Conservation (phyloP, 2,888 invertebrate genomes). For the Acholoe squamosa region DNA sequence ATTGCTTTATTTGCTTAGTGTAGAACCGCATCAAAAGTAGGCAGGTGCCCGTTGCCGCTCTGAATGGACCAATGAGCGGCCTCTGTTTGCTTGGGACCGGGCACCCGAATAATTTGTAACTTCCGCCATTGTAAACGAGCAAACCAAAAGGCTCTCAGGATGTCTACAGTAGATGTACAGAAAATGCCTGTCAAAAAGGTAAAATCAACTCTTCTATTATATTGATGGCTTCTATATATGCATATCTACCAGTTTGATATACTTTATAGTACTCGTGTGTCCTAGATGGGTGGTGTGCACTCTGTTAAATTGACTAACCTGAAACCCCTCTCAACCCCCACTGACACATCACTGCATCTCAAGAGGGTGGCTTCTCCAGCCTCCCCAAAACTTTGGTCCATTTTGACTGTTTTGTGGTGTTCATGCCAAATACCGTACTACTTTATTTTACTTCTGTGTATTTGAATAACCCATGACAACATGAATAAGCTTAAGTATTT, state of each 20-base stretch:
- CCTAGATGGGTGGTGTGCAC: too few relatives aligned
- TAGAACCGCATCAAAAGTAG: conserved; percentile 34
- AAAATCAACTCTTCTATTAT: conserved; percentile 23
- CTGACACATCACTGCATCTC: too few relatives aligned
- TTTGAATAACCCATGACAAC: too few relatives aligned
- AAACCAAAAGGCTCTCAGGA: conserved; percentile 48
- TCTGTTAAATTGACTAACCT: too few relatives aligned
- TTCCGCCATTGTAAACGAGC: conserved; percentile 63
- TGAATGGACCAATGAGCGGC: background rate
- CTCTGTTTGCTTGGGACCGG: background rate
- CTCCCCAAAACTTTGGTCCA: too few relatives aligned
- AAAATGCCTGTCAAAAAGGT: conserved; percentile 66
- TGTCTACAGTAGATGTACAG: conserved; percentile 66
- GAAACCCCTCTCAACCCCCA: too few relatives aligned
- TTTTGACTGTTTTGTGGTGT: too few relatives aligned
- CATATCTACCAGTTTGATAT: background rate
- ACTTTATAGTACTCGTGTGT: too few relatives aligned
- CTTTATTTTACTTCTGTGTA: too few relatives aligned
- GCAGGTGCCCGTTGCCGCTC: background rate
- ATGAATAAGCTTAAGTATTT: too few relatives aligned
- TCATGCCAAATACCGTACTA: too few relatives aligned
- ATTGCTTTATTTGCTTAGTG: background rate
- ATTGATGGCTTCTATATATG: background rate
- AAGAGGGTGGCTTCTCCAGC: too few relatives aligned
- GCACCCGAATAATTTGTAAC: background rate